These are phyloP conservation scores for Phocoena sinus DNA, from an alignment of 2,113 vertebrate genomes.

Conservation along the genomic window DNA sequence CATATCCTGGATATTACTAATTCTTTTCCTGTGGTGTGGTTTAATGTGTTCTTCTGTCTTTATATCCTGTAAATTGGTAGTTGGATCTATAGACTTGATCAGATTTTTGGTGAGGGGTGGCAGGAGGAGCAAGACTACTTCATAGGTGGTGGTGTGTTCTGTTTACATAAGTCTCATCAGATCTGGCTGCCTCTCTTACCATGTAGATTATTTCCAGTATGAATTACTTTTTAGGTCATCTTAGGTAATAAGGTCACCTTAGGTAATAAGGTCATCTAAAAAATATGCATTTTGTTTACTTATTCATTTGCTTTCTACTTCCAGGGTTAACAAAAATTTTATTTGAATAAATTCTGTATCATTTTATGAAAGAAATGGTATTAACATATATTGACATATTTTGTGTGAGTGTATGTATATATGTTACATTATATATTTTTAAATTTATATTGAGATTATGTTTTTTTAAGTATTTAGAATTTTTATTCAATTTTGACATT, in stretches of 20 bases:
- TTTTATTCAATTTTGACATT: not conserved
- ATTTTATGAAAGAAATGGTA: too few relatives aligned
- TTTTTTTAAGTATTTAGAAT: not conserved
- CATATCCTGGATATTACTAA: not conserved
- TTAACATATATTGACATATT: too few relatives aligned
- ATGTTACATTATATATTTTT: not conserved
- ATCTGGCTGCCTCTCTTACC: not conserved
- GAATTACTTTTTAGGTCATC: not conserved
- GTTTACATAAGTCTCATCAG: not conserved
- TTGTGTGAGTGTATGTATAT: not conserved
- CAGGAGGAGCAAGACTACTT: not conserved
- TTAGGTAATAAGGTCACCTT: not conserved
- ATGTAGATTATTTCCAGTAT: not conserved
- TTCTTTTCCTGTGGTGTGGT: not conserved
- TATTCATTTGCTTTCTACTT: not conserved
- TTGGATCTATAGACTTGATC: not conserved
- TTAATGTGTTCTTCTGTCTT: not conserved
- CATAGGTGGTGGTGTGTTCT: not conserved
- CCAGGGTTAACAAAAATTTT: not conserved
- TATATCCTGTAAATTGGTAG: not conserved
- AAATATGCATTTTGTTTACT: not conserved
- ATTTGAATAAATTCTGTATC: not conserved
- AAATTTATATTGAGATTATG: not conserved
- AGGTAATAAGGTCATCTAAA: not conserved
- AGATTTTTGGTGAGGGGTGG: not conserved